Conservation (phyloP, 2,113 vertebrate species). For the Albula glossodonta region DNA sequence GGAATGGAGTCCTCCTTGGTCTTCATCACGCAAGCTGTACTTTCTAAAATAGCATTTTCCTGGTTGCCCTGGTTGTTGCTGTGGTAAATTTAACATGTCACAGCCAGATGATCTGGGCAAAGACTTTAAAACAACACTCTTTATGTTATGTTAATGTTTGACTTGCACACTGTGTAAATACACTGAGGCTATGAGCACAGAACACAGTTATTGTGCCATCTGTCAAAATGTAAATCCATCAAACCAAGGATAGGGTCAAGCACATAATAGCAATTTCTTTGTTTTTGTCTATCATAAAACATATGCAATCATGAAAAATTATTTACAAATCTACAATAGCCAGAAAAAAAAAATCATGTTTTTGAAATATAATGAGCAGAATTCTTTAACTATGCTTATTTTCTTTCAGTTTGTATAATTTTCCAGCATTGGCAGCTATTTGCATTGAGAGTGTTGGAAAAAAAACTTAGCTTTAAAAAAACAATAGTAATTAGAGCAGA, state of each 20-base stretch:
- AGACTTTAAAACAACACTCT: not conserved
- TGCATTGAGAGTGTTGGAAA: not conserved
- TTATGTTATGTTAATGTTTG: not conserved
- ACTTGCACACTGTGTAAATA: not conserved
- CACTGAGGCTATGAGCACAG: not conserved
- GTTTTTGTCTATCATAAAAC: not conserved
- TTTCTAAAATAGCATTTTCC: not conserved
- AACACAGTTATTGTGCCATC: not conserved
- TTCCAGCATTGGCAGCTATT: not conserved
- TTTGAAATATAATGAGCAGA: constrained; percentile 2
- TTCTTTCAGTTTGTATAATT: not conserved
- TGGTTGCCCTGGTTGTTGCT: not conserved
- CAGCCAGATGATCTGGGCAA: not conserved
- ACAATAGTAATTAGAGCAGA: not conserved
- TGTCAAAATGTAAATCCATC: constrained; percentile 5
- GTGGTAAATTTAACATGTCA: not conserved
- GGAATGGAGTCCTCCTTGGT: too few relatives aligned
- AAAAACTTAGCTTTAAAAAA: not conserved
- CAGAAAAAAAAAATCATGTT: not conserved
- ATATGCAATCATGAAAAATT: not conserved
- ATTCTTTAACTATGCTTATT: constrained; percentile 8
- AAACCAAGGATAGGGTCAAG: not conserved
- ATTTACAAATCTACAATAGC: not conserved
- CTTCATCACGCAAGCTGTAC: too few relatives aligned
- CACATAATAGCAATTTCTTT: not conserved